A percentile compares a stretch with the other conserved stretches of the same genome.
Conservation (phyloP, 1,140 invertebrate species). For the Drosophila sucinea region DNA sequence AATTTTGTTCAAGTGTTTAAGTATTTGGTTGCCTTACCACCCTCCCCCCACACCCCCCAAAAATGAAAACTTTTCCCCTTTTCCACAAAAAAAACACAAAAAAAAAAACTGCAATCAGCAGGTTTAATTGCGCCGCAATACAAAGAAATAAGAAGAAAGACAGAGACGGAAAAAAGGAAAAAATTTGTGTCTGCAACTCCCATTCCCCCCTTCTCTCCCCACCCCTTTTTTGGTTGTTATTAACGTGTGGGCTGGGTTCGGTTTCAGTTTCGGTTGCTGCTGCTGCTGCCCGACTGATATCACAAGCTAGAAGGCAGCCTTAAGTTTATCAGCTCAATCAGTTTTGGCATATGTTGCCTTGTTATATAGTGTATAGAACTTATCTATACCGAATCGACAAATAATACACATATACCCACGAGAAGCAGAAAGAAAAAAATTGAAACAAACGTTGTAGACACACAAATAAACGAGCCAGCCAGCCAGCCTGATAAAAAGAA, state of each 20-base stretch:
- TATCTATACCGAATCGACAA: conserved; percentile 45
- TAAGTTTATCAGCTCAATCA: conserved; percentile 51
- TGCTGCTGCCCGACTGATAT: conserved; percentile 20
- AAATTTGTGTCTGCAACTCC: background rate
- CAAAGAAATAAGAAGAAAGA: conserved; percentile 5
- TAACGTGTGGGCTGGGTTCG: conserved; percentile 21
- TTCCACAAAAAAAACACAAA: background rate
- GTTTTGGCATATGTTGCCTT: conserved; percentile 53
- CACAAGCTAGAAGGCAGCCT: conserved; percentile 2
- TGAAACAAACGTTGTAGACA: conserved; percentile 15
- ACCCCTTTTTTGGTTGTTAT: background rate
- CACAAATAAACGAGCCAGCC: background rate
- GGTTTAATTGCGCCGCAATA: conserved; percentile 9
- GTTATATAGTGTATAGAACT: conserved; percentile 34
- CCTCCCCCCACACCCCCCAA: background rate
- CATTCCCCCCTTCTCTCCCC: background rate
- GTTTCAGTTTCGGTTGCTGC: background rate
- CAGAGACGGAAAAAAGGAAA: background rate
- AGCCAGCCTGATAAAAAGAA: conserved; percentile 10
- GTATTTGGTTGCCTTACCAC: background rate
- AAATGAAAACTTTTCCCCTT: background rate
- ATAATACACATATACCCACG: conserved; percentile 6
- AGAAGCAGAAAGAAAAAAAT: conserved; percentile 12
- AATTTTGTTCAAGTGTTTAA: conserved; percentile 3
- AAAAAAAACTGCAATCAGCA: conserved; percentile 10